Percentiles rank a stretch among this genome's conserved stretches.
Conservation (phyloP, 2,888 invertebrate species). For the Dynastes grantii region DNA sequence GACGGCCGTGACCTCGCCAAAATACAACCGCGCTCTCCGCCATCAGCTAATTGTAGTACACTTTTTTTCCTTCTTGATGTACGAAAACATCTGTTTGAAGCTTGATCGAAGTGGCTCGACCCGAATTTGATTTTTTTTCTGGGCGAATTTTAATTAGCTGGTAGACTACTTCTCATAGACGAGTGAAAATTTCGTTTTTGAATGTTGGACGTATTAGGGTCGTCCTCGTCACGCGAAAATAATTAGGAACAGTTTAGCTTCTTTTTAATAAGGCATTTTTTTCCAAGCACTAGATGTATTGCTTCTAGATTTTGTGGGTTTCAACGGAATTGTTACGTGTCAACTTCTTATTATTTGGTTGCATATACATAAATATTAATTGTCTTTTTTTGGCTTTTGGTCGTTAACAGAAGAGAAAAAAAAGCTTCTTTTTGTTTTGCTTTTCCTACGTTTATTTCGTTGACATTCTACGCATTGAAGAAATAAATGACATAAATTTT, state of each 20-base stretch:
- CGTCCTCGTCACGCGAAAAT: background rate
- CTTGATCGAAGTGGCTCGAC: conserved; percentile 2
- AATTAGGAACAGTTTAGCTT: background rate
- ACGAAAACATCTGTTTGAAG: conserved; percentile 19
- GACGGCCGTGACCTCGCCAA: conserved; percentile 39
- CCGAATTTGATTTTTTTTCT: conserved; percentile 14
- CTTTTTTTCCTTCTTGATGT: background rate
- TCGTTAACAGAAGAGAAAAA: too few relatives aligned
- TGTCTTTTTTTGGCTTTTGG: too few relatives aligned
- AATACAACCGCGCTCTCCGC: conserved; percentile 24
- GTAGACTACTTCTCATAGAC: background rate
- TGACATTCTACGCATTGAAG: too few relatives aligned
- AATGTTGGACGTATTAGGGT: background rate
- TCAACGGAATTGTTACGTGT: too few relatives aligned
- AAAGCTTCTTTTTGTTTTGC: too few relatives aligned
- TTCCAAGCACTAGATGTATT: background rate
- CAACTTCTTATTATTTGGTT: too few relatives aligned
- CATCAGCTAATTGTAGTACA: conserved; percentile 9
- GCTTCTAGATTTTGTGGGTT: too few relatives aligned
- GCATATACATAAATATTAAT: too few relatives aligned
- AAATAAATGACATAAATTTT: too few relatives aligned
- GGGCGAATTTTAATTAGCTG: conserved; percentile 1
- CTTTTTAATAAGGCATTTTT: background rate
- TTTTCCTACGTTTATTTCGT: too few relatives aligned
- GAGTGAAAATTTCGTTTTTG: conserved; percentile 15